Conservation (phyloP, 2,797 vertebrate species). For the Phataginus tricuspis region DNA sequence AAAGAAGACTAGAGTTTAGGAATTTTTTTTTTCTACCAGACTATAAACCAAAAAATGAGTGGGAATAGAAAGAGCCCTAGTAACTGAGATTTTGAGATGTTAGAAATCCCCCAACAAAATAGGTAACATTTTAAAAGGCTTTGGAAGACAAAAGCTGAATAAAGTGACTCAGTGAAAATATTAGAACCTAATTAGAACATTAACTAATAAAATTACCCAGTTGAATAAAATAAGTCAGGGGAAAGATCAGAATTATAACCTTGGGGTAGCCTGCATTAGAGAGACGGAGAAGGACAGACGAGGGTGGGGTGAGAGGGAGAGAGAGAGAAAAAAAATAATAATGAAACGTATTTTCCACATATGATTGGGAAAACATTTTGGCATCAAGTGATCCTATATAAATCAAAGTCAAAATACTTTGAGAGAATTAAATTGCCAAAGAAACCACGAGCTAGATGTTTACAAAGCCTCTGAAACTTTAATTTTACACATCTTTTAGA, state of each 20-base stretch:
- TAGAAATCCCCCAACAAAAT: not conserved
- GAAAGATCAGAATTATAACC: not conserved
- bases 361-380: not conserved
- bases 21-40: not conserved
- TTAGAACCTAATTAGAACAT: not conserved
- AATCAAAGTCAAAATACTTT: not conserved
- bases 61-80: not conserved
- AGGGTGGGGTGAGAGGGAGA: not conserved
- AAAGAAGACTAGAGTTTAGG: not conserved
- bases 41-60: not conserved
- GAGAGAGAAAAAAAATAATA: not conserved
- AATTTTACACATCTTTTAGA: not conserved
- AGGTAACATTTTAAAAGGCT: not conserved
- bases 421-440: not conserved
- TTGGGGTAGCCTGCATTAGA: not conserved
- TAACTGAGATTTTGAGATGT: not conserved
- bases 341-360: not conserved
- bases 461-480: not conserved
- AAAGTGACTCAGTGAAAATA: not conserved
- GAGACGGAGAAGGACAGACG: fast-evolving
- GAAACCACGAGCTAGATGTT: not conserved
- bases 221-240: not conserved
- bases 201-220: not conserved
- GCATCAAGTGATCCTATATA: not conserved
- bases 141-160: not conserved